phyloP scores from a whole-genome alignment of 64 coral and sea anemone species.

The Pachyseris speciosa region DNA sequence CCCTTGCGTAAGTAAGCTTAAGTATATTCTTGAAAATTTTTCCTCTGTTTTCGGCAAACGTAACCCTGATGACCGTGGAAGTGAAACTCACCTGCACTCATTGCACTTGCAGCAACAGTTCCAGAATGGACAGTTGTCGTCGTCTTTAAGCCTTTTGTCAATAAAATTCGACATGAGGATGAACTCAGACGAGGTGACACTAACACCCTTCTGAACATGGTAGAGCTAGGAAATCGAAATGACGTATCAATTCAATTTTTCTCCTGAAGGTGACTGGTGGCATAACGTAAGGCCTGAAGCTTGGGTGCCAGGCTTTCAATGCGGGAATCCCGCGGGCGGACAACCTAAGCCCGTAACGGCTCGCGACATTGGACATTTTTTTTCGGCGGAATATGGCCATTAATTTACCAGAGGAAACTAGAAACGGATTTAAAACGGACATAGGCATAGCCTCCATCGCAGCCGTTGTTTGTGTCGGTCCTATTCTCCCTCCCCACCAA shows the following conservation, averaged over 20 bases:
- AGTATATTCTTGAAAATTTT: too few relatives aligned
- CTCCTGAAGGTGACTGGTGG: background rate
- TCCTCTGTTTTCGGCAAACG: too few relatives aligned
- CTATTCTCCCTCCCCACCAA: too few relatives aligned
- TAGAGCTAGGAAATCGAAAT: background rate
- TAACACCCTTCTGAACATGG: background rate
- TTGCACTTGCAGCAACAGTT: background rate
- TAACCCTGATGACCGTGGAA: background rate
- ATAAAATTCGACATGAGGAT: slow-evolving; percentile 26
- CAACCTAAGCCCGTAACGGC: too few relatives aligned
- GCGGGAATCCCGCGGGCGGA: background rate
- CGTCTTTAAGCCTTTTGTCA: slow-evolving; percentile 19
- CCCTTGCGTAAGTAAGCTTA: too few relatives aligned
- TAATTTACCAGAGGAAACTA: too few relatives aligned
- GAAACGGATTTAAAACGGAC: too few relatives aligned
- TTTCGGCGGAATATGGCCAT: too few relatives aligned
- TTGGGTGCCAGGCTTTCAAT: background rate
- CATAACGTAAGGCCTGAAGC: background rate
- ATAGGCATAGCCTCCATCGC: too few relatives aligned
- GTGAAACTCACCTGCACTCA: background rate
- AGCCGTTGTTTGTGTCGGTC: too few relatives aligned
- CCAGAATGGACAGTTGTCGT: background rate
- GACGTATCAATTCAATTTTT: background rate
- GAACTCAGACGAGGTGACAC: slow-evolving; percentile 10
- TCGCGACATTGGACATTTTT: too few relatives aligned